A percentile compares a stretch with the other conserved stretches of the same genome.
Conservation (phyloP, 2,113 vertebrate species). For the Seriola rivoliana region DNA sequence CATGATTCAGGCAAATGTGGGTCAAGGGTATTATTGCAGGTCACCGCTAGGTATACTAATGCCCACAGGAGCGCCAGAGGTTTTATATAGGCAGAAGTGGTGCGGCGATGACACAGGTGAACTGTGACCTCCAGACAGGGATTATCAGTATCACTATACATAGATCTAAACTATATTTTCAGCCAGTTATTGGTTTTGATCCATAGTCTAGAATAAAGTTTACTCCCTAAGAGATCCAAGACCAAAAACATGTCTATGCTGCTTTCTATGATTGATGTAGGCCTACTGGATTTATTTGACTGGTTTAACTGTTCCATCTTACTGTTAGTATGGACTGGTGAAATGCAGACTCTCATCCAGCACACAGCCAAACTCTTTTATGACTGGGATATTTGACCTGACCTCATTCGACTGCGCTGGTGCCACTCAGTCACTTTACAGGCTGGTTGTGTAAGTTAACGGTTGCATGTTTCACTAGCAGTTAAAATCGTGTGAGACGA, state of each 20-base stretch:
- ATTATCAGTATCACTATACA: neutral
- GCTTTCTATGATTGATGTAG: neutral
- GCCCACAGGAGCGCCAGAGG: neutral
- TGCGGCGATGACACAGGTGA: neutral
- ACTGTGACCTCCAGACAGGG: neutral
- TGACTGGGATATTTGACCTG: neutral
- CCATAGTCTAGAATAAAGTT: neutral
- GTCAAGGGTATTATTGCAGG: constrained; percentile 75
- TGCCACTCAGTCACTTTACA: neutral
- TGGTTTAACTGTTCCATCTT: too few species aligned
- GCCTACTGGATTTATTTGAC: too few species aligned
- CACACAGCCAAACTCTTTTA: neutral
- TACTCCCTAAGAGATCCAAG: neutral
- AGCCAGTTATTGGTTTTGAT: neutral
- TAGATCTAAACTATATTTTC: neutral
- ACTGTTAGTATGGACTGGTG: neutral
- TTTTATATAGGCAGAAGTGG: neutral
- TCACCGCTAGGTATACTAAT: constrained; percentile 36
- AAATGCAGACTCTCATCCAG: neutral
- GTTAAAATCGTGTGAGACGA: neutral
- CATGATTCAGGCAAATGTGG: constrained; percentile 67
- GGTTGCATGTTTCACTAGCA: neutral
- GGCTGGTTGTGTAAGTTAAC: constrained; percentile 20
- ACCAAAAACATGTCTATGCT: too few species aligned
- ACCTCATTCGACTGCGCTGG: constrained; percentile 1